phyloP scores from a whole-genome alignment of 2,113 vertebrate genomes.

The Anser cygnoides region DNA sequence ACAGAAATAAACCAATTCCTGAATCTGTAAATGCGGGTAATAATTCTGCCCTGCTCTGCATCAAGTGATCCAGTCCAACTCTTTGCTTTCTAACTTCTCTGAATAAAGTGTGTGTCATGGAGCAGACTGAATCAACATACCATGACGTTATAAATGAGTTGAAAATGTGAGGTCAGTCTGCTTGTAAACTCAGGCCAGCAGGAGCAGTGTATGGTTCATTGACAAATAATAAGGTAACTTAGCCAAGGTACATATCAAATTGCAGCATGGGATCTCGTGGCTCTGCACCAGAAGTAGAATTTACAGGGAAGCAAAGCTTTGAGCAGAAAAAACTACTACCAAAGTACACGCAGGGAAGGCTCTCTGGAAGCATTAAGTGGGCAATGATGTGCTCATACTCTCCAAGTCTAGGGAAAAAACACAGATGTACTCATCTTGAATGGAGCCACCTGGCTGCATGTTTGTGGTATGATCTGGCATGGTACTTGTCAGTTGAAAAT shows the following conservation, averaged over 20 bases:
- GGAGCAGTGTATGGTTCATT: not conserved
- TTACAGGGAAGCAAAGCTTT: not conserved
- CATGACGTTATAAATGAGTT: not conserved
- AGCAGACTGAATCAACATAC: not conserved
- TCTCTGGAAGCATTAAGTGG: not conserved
- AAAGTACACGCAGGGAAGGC: not conserved
- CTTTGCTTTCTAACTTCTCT: not conserved
- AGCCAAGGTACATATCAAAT: not conserved
- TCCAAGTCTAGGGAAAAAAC: not conserved
- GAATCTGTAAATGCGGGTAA: not conserved
- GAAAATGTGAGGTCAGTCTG: not conserved
- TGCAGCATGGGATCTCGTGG: not conserved
- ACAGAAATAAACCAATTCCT: not conserved
- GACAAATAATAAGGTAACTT: not conserved
- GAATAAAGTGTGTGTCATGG: not conserved
- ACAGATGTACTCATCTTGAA: not conserved
- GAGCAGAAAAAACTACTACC: not conserved
- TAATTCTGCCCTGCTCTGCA: not conserved
- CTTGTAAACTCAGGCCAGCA: not conserved
- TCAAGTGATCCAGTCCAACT: not conserved
- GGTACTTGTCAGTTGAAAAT: not conserved
- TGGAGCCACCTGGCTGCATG: not conserved
- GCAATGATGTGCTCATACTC: not conserved
- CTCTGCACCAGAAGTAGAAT: not conserved
- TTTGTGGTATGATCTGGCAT: not conserved